Percentiles rank a stretch among this genome's conserved stretches.
phyloP scores from a whole-genome alignment of 1,140 invertebrate genomes.

The Cherax quadricarinatus region DNA sequence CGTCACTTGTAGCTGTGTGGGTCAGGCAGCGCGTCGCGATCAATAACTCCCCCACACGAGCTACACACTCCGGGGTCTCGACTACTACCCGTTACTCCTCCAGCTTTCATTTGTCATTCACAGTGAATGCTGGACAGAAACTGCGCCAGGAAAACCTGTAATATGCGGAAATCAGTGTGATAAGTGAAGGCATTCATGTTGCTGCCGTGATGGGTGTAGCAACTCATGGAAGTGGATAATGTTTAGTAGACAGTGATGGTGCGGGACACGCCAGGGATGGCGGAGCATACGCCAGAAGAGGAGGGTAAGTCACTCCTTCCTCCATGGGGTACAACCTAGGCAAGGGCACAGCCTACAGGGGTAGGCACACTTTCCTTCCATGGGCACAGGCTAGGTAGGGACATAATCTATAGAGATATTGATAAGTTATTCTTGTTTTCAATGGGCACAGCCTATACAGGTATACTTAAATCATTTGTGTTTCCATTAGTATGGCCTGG shows the following conservation, averaged over 20 bases:
- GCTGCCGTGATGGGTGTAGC: not conserved
- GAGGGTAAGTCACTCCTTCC: constrained; percentile 12
- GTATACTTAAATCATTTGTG: no score
- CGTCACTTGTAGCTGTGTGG: no score
- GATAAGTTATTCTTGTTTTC: no score
- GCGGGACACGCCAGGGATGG: constrained; percentile 8
- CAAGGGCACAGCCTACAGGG: no score
- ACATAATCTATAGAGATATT: no score
- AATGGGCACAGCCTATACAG: no score
- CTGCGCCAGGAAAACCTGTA: no score
- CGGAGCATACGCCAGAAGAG: constrained; percentile 25
- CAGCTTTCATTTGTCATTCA: not conserved
- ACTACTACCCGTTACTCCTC: not conserved
- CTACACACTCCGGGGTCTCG: no score
- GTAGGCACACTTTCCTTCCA: no score
- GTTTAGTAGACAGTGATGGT: constrained; percentile 23
- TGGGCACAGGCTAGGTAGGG: no score
- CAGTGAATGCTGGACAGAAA: not conserved
- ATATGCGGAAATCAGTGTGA: not conserved
- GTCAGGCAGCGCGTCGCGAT: not conserved
- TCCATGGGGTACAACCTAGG: no score
- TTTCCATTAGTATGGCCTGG: no score
- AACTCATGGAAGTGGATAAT: not conserved
- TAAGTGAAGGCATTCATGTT: not conserved
- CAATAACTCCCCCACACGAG: not conserved